Evolutionary conservation across 2,797 vertebrate genomes (phyloP), one percentile per base, ranked within the genome.

Genomic region (Ctenosaura bakeri): DNA sequence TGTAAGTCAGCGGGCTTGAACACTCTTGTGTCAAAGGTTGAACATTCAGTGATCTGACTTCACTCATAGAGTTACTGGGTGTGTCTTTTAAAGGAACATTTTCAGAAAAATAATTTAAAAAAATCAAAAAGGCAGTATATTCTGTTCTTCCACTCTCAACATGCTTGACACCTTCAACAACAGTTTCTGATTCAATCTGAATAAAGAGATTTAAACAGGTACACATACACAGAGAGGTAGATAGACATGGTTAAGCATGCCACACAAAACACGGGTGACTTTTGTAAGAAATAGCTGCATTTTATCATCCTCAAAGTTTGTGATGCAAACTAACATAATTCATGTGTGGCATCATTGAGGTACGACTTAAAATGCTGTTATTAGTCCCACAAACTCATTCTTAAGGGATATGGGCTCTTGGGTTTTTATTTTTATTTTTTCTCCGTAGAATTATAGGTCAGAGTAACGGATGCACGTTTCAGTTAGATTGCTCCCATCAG

Each of bases 241-340:
- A 77, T 54, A 13, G 14, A 35, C 35, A 71, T 3, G 32, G 29
- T 42, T 24, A 38, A 13, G n/a, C n/a, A 85, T 59, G 4, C 87
- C 73, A 88, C 89, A 88, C 32, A 76, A 85, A 92, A 24, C 91
- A 95, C 93, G 42, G 71, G 18, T 77, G 56, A 0, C 64, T 1
- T 86, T 86, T 92, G 73, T 42, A 64, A 3, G 0, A 2, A 62
- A 13, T 90, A 32, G 24, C 77, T 87, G 26, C 62, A 78, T 85
- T 94, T 87, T 83, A 81, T 90, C 83, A 90, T 94, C 94, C 86
- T 92, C 74, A 89, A 96, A 95, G 86, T 95, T 93, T 38, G 26
- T 2, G 20, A 42, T 42, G 0, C 32, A 80, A 10, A 22, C 4
- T 29, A 3, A 74, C 18, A n/a, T 0, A 52, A 87, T 0, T 62